Conservation (phyloP, 2,113 vertebrate species). For the Psittacus erithacus region DNA sequence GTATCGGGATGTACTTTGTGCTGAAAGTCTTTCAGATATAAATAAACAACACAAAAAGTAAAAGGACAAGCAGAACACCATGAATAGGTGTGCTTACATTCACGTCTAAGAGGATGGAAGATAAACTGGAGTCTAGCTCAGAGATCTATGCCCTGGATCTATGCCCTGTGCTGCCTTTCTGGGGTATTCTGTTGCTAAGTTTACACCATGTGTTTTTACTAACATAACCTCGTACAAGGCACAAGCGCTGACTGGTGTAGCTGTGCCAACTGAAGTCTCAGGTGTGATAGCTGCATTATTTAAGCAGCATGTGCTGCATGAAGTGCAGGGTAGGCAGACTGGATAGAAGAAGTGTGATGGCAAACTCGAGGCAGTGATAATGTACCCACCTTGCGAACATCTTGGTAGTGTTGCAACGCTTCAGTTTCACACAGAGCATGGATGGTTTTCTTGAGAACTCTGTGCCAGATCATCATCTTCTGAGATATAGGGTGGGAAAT, state of each 20-base stretch:
- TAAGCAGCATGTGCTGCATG: not conserved
- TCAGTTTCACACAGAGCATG: not conserved
- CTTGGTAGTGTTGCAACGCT: not conserved
- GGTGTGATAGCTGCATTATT: not conserved
- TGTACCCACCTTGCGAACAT: not conserved
- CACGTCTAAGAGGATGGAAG: not conserved
- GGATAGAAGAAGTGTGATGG: not conserved
- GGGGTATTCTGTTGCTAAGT: not conserved
- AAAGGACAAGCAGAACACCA: not conserved
- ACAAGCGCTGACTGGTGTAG: not conserved
- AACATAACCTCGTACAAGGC: not conserved
- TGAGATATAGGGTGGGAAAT: not conserved
- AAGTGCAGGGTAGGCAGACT: not conserved
- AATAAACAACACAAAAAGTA: not conserved
- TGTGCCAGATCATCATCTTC: not conserved
- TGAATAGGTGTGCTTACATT: not conserved
- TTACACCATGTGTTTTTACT: not conserved
- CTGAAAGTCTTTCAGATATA: constrained; percentile 16
- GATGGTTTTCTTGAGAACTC: not conserved
- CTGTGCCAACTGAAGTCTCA: not conserved
- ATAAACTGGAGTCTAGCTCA: not conserved
- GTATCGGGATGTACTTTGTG: not conserved
- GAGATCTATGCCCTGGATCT: not conserved
- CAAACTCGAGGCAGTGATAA: not conserved
- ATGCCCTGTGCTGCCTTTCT: not conserved